phyloP scores from a whole-genome alignment of 2,888 invertebrate species.

The Perithous albicinctus region DNA sequence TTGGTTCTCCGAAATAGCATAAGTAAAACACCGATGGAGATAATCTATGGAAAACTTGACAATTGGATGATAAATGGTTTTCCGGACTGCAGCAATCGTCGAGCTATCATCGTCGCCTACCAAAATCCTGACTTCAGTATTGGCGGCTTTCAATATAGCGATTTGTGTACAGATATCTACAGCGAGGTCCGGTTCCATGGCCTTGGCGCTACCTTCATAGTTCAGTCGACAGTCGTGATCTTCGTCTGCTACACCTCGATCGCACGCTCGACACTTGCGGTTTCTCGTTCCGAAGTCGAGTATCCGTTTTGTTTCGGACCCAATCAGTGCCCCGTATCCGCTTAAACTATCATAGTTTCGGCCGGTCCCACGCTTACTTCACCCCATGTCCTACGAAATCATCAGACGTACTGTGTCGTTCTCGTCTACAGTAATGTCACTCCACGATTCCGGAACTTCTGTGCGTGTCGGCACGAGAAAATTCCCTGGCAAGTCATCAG shows the following conservation, averaged over 20 bases:
- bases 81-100: conserved; percentile 69
- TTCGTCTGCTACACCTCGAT: conserved; percentile 53
- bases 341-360: conserved; percentile 71
- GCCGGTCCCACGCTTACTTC: conserved; percentile 70
- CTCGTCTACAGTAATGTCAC: background rate
- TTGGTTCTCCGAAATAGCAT: conserved; percentile 68
- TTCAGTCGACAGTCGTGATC: conserved; percentile 72
- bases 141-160: conserved; percentile 57
- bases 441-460: conserved; percentile 5
- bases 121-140: conserved; percentile 69
- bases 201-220: conserved; percentile 72
- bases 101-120: conserved; percentile 72
- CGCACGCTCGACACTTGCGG: conserved; percentile 71
- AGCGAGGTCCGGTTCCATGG: conserved; percentile 74
- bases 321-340: conserved; percentile 71
- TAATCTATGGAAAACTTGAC: conserved; percentile 65
- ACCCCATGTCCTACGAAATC: conserved; percentile 72
- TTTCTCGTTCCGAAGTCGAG: conserved; percentile 72
- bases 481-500: conserved; percentile 8
- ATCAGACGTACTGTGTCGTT: conserved; percentile 57
- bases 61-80: conserved; percentile 60
- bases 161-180: conserved; percentile 57
- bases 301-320: conserved; percentile 56
- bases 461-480: conserved; percentile 24
- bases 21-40: conserved; percentile 70